Percentiles rank a stretch among this genome's conserved stretches.
phyloP scores from a whole-genome alignment of 2,113 vertebrate species.

The Uropsilus gracilis region DNA sequence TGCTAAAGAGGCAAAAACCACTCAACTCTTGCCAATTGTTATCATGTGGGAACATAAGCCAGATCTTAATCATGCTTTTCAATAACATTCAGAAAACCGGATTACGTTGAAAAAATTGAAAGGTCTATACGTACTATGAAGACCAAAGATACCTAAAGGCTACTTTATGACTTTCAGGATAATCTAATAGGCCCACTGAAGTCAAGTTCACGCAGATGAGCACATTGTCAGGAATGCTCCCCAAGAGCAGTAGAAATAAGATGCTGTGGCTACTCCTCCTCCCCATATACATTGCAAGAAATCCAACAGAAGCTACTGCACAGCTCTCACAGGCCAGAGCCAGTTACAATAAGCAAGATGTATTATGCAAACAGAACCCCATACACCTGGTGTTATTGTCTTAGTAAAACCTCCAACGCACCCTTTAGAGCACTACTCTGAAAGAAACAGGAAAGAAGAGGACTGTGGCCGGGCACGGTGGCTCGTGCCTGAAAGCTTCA shows the following conservation, averaged over 20 bases:
- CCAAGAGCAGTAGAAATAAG: not conserved
- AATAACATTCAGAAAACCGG: constrained; percentile 9
- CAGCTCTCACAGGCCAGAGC: not conserved
- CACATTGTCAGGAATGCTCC: not conserved
- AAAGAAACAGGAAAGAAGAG: not conserved
- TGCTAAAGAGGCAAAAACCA: not conserved
- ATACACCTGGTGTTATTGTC: constrained; percentile 61
- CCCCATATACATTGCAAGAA: constrained; percentile 19
- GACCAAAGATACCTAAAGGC: constrained; percentile 7
- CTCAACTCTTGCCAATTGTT: not conserved
- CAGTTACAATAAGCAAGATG: constrained; percentile 67
- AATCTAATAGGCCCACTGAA: constrained; percentile 13
- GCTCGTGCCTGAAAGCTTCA: too few species aligned
- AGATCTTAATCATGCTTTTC: not conserved
- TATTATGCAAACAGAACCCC: constrained; percentile 62
- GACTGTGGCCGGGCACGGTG: too few species aligned
- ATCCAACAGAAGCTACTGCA: constrained; percentile 49
- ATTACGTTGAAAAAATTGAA: not conserved
- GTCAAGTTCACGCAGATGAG: not conserved
- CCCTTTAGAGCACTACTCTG: constrained; percentile 7
- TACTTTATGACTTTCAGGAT: not conserved
- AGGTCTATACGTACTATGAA: not conserved
- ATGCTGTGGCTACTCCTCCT: not conserved
- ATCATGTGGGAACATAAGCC: not conserved
- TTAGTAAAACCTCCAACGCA: constrained; percentile 64